Base-by-base conservation (phyloP, 2,797 vertebrate species). In the Anniella stebbinsi region DNA sequence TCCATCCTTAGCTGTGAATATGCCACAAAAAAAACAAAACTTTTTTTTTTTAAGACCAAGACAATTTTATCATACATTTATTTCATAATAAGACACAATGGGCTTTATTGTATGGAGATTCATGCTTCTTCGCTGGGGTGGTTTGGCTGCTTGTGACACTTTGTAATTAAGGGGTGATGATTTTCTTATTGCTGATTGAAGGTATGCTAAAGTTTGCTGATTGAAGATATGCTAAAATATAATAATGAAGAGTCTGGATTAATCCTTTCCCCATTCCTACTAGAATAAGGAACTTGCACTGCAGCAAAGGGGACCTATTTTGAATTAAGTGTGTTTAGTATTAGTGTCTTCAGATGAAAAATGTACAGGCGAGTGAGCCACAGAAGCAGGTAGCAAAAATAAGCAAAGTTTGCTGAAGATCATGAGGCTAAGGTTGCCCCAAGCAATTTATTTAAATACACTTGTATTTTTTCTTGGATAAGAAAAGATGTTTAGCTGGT, bases 381-480 rank as follows among this genome's bases (percentile, higher is more conserved):
- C 57, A 15, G 57, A 60, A 60, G 51, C 51, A 75, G 11, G 33
- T 3, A 75, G 41, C 69, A 57, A 10, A 80, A 70, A 69, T 30
- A 45, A 88, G 25, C 36, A 57, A 66, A 63, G 57, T 63, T 76
- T 33, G 12, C 4, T 63, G 63, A 54, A 45, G 66, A 18, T 13
- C n/a, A 60, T 36, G 48, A 73, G 5, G 33, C n/a, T 60, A 36
- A 57, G 51, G 23, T 7, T 3, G 70, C 57, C 54, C 10, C 41
- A 48, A 75, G 70, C 38, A 66, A 48, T 83, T 81, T 78, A 77
- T 89, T 66, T 84, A 88, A 72, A 38, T 73, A 45, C 1, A 77
- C 23, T 2, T 51, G 13, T 36, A n/a, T 84, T 84, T 54, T 84
- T 84, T 83, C 21, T 75, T 18, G 36, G 70, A 73, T 12, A 38